Conservation (phyloP, 2,888 invertebrate species). For the Girardia tigrina region DNA sequence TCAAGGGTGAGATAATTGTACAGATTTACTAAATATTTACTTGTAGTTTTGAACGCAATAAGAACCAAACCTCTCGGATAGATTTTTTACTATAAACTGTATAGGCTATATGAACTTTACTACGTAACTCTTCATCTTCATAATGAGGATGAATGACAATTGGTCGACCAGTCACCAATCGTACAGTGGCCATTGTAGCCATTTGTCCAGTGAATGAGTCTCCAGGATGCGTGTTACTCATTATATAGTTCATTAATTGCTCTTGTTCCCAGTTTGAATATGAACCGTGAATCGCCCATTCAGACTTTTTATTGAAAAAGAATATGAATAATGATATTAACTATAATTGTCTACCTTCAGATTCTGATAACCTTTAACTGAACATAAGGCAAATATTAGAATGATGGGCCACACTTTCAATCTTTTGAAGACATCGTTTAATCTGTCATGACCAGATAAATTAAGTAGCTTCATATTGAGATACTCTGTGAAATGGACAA, state of each 20-base stretch:
- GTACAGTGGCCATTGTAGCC: conserved; percentile 67
- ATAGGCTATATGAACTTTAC: conserved; percentile 66
- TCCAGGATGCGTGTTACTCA: conserved; percentile 54
- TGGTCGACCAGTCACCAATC: conserved; percentile 63
- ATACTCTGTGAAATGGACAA: not conserved
- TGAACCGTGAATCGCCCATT: conserved; percentile 54
- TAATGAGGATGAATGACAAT: conserved; percentile 76
- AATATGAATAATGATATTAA: not conserved
- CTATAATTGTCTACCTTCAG: not conserved
- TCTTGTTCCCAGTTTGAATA: conserved; percentile 63
- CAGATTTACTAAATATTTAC: not conserved
- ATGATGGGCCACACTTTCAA: not conserved
- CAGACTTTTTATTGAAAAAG: conserved; percentile 36
- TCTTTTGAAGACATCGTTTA: not conserved
- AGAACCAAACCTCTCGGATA: conserved; percentile 59
- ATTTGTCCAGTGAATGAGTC: conserved; percentile 66
- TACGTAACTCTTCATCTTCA: conserved; percentile 67
- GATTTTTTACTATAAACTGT: conserved; percentile 66
- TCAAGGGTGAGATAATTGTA: not conserved
- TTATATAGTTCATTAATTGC: conserved; percentile 65
- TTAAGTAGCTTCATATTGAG: not conserved
- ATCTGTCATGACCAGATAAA: not conserved
- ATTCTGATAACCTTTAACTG: not conserved
- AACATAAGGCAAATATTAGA: not conserved
- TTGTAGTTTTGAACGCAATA: conserved; percentile 51